Evolutionary conservation across 2,113 vertebrate species (phyloP).

Genomic region (Alaudala cheleensis): DNA sequence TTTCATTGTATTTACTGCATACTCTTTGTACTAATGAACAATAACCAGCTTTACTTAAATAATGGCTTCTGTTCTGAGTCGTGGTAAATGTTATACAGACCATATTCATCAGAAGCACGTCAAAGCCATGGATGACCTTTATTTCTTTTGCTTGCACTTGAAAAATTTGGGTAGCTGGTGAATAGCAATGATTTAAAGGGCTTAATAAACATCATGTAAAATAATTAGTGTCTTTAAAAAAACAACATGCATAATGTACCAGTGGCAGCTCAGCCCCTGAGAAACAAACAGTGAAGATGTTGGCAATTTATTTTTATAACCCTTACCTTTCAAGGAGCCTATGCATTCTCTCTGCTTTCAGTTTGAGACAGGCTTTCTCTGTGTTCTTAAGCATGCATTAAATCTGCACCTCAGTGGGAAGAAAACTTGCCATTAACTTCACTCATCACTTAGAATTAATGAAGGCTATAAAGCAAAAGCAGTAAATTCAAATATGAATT

Average conservation of each 20-base stretch:
- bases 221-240: conserved; percentile 50
- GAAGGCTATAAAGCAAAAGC: not conserved
- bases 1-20: conserved; percentile 80
- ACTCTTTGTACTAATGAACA: conserved; percentile 82
- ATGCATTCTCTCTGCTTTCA: not conserved
- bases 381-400: conserved; percentile 36
- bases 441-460: conserved; percentile 50
- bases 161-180: conserved; percentile 27
- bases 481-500: conserved; percentile 35
- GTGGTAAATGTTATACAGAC: conserved; percentile 51
- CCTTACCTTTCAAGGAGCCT: not conserved
- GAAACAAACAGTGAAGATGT: conserved; percentile 9
- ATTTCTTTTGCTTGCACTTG: conserved; percentile 58
- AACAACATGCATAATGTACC: not conserved
- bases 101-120: conserved; percentile 67
- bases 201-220: conserved; percentile 64
- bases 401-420: conserved; percentile 3
- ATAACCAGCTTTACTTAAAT: conserved; percentile 74
- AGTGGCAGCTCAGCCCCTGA: not conserved
- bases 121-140: conserved; percentile 52
- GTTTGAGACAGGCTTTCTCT: not conserved
- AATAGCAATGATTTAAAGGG: conserved; percentile 34
- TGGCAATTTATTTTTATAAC: conserved; percentile 29
- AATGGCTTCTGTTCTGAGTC: conserved; percentile 65
- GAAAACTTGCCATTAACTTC: conserved; percentile 45